phyloP scores from a whole-genome alignment of 1,140 invertebrate species.

The Leptonema lineaticorne region DNA sequence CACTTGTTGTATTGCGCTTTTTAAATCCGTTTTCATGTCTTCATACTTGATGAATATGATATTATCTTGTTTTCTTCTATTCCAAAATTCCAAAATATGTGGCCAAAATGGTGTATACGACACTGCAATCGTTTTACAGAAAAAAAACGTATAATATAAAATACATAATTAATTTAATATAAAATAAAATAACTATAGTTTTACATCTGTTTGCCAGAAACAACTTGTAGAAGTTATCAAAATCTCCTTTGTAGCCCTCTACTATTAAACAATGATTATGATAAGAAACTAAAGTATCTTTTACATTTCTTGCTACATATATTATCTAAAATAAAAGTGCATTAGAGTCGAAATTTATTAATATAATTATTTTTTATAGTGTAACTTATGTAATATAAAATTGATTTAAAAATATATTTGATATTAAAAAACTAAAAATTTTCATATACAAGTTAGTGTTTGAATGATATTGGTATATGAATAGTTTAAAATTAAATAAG shows the following conservation, averaged over 20 bases:
- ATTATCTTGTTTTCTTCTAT: slow-evolving; percentile 56
- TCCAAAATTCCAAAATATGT: slow-evolving; percentile 62
- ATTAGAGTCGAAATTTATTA: too few relatives aligned
- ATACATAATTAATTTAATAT: too few relatives aligned
- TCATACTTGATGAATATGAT: slow-evolving; percentile 66
- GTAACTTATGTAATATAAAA: too few relatives aligned
- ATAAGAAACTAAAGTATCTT: slow-evolving; percentile 74
- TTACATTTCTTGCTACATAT: slow-evolving; percentile 74
- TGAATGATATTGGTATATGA: too few relatives aligned
- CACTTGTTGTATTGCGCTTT: slow-evolving; percentile 58
- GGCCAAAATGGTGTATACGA: slow-evolving; percentile 61
- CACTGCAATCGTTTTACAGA: too few relatives aligned
- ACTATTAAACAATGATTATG: slow-evolving; percentile 66
- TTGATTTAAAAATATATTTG: too few relatives aligned
- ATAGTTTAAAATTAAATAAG: too few relatives aligned
- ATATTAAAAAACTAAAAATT: too few relatives aligned
- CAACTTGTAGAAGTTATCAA: slow-evolving; percentile 56
- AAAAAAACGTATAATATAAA: too few relatives aligned
- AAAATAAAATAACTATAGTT: too few relatives aligned
- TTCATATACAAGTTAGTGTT: too few relatives aligned
- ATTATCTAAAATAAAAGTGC: slow-evolving; percentile 69
- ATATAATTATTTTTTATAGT: too few relatives aligned
- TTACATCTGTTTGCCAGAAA: slow-evolving; percentile 9
- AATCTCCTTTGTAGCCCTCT: slow-evolving; percentile 61
- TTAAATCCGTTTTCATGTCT: slow-evolving; percentile 67